phyloP scores from a whole-genome alignment of 2,888 invertebrate species.

The Plagiodera versicolora region DNA sequence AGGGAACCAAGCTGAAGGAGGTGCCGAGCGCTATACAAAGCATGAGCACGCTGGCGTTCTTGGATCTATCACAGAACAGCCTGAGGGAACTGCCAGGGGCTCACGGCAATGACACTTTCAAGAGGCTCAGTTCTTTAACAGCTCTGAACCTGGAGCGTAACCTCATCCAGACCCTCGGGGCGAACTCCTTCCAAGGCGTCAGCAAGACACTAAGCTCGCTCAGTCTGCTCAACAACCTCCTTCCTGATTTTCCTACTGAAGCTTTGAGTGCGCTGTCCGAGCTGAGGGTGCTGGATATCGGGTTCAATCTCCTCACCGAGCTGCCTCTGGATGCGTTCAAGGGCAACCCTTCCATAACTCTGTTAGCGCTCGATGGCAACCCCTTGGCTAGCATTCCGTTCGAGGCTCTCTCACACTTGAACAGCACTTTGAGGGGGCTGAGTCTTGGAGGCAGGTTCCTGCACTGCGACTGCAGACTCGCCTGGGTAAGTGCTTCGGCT shows the following conservation, averaged over 20 bases:
- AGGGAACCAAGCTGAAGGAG: constrained; percentile 79
- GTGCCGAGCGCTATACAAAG: constrained; percentile 80
- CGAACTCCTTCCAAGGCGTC: constrained; percentile 78
- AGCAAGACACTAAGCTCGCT: constrained; percentile 82
- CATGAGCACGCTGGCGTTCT: constrained; percentile 77
- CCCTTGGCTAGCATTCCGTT: constrained; percentile 83
- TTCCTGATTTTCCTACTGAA: constrained; percentile 82
- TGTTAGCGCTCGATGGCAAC: constrained; percentile 89
- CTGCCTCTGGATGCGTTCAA: constrained; percentile 79
- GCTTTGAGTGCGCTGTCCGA: constrained; percentile 78
- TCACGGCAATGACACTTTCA: constrained; percentile 66
- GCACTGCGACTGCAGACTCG: constrained; percentile 83
- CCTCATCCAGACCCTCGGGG: constrained; percentile 75
- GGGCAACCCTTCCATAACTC: constrained; percentile 80
- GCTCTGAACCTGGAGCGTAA: constrained; percentile 88
- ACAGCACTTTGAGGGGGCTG: constrained; percentile 79
- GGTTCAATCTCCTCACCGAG: constrained; percentile 85
- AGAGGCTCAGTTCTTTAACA: constrained; percentile 78
- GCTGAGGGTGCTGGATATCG: constrained; percentile 86
- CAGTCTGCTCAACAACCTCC: constrained; percentile 84
- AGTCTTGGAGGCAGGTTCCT: constrained; percentile 87
- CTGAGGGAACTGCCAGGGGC: constrained; percentile 78
- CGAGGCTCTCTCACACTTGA: constrained; percentile 75
- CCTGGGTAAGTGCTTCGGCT: constrained; percentile 77
- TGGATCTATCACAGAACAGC: constrained; percentile 88